Conservation (phyloP, 2,113 vertebrate genomes). For the Atractosteus spatula region DNA sequence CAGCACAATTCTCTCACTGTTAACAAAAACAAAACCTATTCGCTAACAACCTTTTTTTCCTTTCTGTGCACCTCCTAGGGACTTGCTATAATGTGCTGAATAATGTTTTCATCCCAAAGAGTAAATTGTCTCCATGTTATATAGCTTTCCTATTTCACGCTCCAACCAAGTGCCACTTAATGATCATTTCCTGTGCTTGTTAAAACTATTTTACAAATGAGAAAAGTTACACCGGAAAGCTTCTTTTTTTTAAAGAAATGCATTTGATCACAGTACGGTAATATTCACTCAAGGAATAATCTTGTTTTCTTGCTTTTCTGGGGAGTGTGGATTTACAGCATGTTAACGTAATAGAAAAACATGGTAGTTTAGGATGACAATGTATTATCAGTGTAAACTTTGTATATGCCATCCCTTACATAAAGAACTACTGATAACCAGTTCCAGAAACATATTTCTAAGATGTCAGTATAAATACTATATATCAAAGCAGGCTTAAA, state of each 20-base stretch:
- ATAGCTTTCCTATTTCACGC: slow-evolving; percentile 49
- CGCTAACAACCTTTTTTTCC: slow-evolving; percentile 36
- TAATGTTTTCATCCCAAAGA: slow-evolving; percentile 41
- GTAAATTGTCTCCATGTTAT: slow-evolving; percentile 46
- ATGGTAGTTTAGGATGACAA: background rate
- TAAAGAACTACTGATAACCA: too few relatives aligned
- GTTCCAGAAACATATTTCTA: background rate
- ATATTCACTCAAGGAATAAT: too few relatives aligned
- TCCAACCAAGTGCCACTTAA: slow-evolving; percentile 41
- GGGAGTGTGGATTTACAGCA: too few relatives aligned
- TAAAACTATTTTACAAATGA: slow-evolving; percentile 10
- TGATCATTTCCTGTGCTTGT: slow-evolving; percentile 41
- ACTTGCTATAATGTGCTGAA: slow-evolving; percentile 29
- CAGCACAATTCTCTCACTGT: slow-evolving; percentile 28
- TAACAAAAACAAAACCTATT: slow-evolving; percentile 28
- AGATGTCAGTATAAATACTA: background rate
- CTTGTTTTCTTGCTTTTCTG: too few relatives aligned
- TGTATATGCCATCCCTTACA: background rate
- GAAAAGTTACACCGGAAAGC: slow-evolving; percentile 19
- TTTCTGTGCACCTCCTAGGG: slow-evolving; percentile 21
- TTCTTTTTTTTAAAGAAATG: slow-evolving; percentile 6
- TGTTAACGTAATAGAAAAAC: background rate
- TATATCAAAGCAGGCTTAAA: slow-evolving; percentile 1
- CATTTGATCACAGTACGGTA: background rate
- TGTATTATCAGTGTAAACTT: background rate